Evolutionary conservation across 1,140 invertebrate species (phyloP), one percentile per base, ranked within the genome.

Genomic region (Alviniconcha marisindica): DNA sequence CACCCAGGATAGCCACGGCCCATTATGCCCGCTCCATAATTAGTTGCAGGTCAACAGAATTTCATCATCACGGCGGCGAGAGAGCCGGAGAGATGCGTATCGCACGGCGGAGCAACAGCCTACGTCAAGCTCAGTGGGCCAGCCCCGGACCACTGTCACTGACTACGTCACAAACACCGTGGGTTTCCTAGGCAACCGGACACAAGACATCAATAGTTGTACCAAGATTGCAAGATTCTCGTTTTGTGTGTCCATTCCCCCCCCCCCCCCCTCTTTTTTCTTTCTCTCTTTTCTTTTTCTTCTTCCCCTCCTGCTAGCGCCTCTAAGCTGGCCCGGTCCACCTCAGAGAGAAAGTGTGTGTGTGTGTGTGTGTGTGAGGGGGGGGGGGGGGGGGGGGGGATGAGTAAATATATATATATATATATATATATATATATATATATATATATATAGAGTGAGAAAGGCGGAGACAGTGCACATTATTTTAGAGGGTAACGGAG

Each of bases 191-290:
- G 86, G 28, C 88, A 82, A 51, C 88, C 88, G 81, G 83, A 85
- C 28, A 89, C 54, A 21, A 87, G 87, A 7, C 88, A 87, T 85
- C 86, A 89, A 84, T 89, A 89, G 31, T 82, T 87, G 40, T 80
- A 54, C 42, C 40, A 48, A 33, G 33, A 74, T 42, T 56, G 66
- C 69, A 54, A 82, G 66, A 42, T 40, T 66, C 42, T 44, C 40
- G n/a, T 82, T 71, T 73, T 71, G 48, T 56, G 79, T 60, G 33
- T 56, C 66, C n/a, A n/a, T n/a, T n/a, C n/a, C n/a, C n/a, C n/a
- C n/a, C n/a, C n/a, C n/a, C n/a, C n/a, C n/a, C n/a, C n/a, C n/a
- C n/a, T n/a, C n/a, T n/a, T n/a, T n/a, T n/a, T n/a, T n/a, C n/a
- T n/a, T n/a, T 48, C 54, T 56, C n/a, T 79, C 28, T 18, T 38